Evolutionary conservation across 2,797 vertebrate species (phyloP), one percentile per base, ranked within the genome.

Genomic region (Argentina silus): DNA sequence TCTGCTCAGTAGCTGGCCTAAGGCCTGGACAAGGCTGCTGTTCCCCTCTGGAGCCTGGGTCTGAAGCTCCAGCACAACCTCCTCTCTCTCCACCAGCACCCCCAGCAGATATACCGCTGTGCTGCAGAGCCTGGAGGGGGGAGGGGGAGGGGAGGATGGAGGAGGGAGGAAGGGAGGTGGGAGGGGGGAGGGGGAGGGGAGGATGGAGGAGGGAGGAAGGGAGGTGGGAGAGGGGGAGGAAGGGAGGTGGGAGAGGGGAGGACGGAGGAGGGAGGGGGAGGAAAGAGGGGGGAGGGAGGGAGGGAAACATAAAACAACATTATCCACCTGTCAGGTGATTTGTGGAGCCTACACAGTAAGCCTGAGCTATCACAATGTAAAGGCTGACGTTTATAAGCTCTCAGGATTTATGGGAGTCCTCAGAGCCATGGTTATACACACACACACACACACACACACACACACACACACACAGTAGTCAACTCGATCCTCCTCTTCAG

Each of bases 101-200:
- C 78, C 85, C 76, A 88, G 67, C 47, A 90, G 74, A 72, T 77
- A 83, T 36, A 78, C 79, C 3, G 73, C 75, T 5, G 77, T 76
- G 57, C 84, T 87, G 70, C 80, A 81, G 51, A 87, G 67, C 67
- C 88, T 89, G 80, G 15, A 69, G 19, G 63, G n/a, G 43, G n/a
- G 17, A 11, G 12, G 23, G 27, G 27, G 27, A 36, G 17, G 55
- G 10, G 50, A 51, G 11, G 15, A 51, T 36, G 27, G 27, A 36
- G 27, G 27, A 51, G 15, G 11, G 10, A 15, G 3, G 15, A 12
- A 11, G 50, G 11, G 15, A 12, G 7, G n/a, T n/a, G n/a, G n/a
- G n/a, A n/a, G n/a, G n/a, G n/a, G n/a, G n/a, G n/a, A n/a, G n/a
- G n/a, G n/a, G 50, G 11, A 51, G 15, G 15, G 1, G 47, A 65